A percentile compares a stretch with the other conserved stretches of the same genome.
phyloP scores from a whole-genome alignment of 2,113 vertebrate species.

The Neotoma lepida region DNA sequence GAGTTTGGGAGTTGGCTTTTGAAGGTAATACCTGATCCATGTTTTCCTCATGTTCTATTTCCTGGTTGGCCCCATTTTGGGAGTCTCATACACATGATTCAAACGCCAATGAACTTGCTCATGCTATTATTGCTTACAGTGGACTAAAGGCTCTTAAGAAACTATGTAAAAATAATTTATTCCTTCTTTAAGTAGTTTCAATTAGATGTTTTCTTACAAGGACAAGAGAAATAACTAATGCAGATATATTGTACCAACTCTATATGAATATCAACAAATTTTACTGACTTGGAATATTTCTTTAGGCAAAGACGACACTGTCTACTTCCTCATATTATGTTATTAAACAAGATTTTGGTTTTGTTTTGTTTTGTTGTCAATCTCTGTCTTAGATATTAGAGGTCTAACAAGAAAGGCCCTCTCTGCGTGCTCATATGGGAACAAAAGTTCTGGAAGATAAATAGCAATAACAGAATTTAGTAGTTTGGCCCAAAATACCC shows the following conservation, averaged over 20 bases:
- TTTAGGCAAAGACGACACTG: neutral
- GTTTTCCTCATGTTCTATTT: fast-evolving
- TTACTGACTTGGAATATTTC: neutral
- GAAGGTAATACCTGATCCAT: no score
- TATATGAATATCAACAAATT: neutral
- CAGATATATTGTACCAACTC: neutral
- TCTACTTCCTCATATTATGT: neutral
- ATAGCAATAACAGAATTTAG: neutral
- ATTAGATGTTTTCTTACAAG: neutral
- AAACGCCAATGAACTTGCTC: neutral
- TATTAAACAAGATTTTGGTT: no score
- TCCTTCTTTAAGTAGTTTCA: neutral
- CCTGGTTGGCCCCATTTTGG: neutral
- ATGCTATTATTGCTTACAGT: neutral
- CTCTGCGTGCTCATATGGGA: neutral
- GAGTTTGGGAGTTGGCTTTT: neutral
- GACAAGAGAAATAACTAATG: neutral
- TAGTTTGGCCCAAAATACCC: neutral
- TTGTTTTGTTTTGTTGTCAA: neutral
- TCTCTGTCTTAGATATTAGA: neutral
- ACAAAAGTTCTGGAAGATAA: neutral
- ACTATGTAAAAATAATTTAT: neutral
- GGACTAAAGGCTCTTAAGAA: neutral
- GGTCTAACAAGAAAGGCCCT: neutral
- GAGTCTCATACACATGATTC: no score